Evolutionary conservation across 2,888 invertebrate genomes (phyloP), one percentile per base, ranked within the genome.

Genomic region (Pogonocherus hispidulus): DNA sequence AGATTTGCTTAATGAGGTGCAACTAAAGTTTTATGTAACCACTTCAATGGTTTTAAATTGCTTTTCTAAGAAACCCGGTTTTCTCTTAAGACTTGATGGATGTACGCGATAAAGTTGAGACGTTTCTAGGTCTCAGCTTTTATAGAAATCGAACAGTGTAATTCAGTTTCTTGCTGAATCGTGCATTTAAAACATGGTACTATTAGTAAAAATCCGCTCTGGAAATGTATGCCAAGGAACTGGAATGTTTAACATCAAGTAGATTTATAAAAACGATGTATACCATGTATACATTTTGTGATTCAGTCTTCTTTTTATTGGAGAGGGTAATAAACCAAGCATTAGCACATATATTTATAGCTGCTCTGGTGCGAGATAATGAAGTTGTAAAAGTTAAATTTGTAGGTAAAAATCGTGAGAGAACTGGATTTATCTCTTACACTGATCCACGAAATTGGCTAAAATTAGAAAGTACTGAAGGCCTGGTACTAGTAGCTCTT

Each of bases 61-160:
- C 35, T 47, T 63, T 63, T 51, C 51, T 63, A 23, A 41, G 44
- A 52, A 63, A 51, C 23, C 51, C 4, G 14, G 63, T 22, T 51
- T 63, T 63, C 52, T 52, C 52, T 23, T 49, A 44, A 32, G 32
- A 52, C 51, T 46, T 71, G 69, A 69, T 71, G 44, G 69, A 71
- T 69, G 67, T 54, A 14, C 11, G 52, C 64, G 71, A 69, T 69
- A 71, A 66, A 66, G 57, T 54, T 52, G 46, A 64, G 71, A 71
- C 71, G 69, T 71, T 69, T 71, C 69, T 71, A 69, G 71, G 71
- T 69, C 66, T 71, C 51, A 47, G 56, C 56, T 55, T 66, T 66
- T 64, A 69, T 60, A 64, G 66, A 69, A 66, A 63, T 63, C 60
- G 68, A 62, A 62, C 55, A 23, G 70, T 67, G 67, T 67, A 70